A percentile compares a stretch with the other conserved stretches of the same genome.
phyloP scores from a whole-genome alignment of 1,140 invertebrate species.

The Lordiphosa collinella region DNA sequence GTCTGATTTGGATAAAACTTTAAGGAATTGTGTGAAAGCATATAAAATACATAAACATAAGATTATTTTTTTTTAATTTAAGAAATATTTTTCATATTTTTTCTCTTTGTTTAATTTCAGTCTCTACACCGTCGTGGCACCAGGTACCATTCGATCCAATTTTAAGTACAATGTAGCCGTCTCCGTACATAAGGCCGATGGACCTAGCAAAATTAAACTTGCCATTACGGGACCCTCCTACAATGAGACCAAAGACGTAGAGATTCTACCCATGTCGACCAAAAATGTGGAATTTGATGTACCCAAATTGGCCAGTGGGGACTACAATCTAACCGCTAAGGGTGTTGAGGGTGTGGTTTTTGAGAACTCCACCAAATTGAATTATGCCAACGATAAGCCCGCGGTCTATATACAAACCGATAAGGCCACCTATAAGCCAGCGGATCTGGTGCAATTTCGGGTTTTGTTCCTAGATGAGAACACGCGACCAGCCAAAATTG shows the following conservation, averaged over 20 bases:
- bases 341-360: constrained; percentile 89
- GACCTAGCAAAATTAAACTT: constrained; percentile 85
- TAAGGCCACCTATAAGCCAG: constrained; percentile 95
- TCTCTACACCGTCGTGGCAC: constrained; percentile 89
- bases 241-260: constrained; percentile 84
- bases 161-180: constrained; percentile 91
- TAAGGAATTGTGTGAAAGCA: too few species aligned
- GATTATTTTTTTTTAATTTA: too few species aligned
- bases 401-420: constrained; percentile 97
- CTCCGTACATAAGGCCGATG: constrained; percentile 82
- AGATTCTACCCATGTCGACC: constrained; percentile 85
- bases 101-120: constrained; percentile 78
- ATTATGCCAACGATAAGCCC: constrained; percentile 91
- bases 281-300: constrained; percentile 83
- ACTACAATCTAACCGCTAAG: constrained; percentile 87
- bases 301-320: constrained; percentile 87
- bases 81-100: too few species aligned
- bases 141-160: constrained; percentile 88
- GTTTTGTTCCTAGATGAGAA: constrained; percentile 89
- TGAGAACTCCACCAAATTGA: constrained; percentile 85
- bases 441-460: constrained; percentile 90
- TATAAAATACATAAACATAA: too few species aligned
- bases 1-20: too few species aligned
- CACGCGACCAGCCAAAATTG: constrained; percentile 83
- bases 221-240: constrained; percentile 86